A percentile compares a stretch with the other conserved stretches of the same genome.
These are phyloP conservation scores for Hydrophis major DNA, from an alignment of 2,797 vertebrate genomes.

Conservation along the genomic window DNA sequence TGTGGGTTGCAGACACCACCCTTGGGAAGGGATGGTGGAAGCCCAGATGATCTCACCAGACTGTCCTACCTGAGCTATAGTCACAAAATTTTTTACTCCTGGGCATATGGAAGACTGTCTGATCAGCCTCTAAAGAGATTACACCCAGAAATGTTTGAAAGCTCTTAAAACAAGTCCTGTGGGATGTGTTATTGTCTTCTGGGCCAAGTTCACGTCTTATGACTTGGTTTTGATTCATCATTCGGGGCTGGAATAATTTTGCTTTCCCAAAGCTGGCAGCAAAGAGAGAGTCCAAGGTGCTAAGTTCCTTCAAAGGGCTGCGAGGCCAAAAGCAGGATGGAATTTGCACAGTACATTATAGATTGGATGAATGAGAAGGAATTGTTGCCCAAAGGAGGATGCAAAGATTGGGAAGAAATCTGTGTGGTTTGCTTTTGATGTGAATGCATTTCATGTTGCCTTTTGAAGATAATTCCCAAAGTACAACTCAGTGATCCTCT, in stretches of 20 bases:
- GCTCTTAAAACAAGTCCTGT: constrained; percentile 59
- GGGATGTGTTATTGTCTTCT: constrained; percentile 47
- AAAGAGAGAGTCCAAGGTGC: rapidly evolving
- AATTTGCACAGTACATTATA: background rate
- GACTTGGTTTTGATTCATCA: constrained; percentile 57
- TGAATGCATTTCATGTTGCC: background rate
- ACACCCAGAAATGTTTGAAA: constrained; percentile 48
- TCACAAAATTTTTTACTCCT: background rate
- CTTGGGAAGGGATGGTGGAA: constrained; percentile 44
- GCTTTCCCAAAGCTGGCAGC: background rate
- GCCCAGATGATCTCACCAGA: constrained; percentile 34
- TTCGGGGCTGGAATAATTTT: constrained; percentile 32
- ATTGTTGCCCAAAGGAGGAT: background rate
- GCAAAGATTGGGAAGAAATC: background rate
- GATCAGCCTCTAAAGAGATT: background rate
- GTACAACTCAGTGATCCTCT: background rate
- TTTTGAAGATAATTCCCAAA: background rate
- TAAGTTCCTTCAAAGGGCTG: background rate
- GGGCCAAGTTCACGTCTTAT: constrained; percentile 58
- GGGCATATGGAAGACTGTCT: background rate
- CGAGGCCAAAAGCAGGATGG: background rate
- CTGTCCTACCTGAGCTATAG: background rate
- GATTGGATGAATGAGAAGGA: background rate
- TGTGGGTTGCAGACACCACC: constrained; percentile 52
- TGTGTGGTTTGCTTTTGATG: background rate